Evolutionary conservation across 2,113 vertebrate species (phyloP).

Genomic region (Crotalus viridis): DNA sequence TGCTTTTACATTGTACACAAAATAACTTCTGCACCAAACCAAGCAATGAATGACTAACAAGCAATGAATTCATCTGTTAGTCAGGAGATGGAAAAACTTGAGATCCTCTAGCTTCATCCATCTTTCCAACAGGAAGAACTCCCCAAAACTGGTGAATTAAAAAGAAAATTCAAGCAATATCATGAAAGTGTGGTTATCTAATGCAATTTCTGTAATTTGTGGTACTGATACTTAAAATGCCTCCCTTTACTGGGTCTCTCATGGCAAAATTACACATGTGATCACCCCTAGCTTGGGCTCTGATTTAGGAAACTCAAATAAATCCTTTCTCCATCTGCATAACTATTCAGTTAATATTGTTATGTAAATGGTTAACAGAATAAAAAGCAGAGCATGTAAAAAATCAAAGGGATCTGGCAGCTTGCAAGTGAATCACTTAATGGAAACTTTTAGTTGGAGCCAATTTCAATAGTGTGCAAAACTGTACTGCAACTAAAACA

Average conservation of each 20-base stretch:
- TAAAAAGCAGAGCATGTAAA: not conserved
- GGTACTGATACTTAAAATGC: not conserved
- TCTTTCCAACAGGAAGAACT: not conserved
- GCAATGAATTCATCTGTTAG: not conserved
- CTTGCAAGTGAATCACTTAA: not conserved
- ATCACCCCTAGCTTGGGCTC: not conserved
- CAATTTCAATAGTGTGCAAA: slow-evolving; percentile 35
- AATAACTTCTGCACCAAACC: too few species aligned
- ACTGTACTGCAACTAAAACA: slow-evolving; percentile 19
- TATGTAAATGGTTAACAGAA: not conserved
- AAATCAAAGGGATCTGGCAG: not conserved
- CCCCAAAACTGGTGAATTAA: not conserved
- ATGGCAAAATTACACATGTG: not conserved
- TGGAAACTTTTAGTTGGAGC: not conserved
- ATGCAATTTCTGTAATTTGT: not conserved
- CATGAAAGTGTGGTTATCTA: not conserved
- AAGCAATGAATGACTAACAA: not conserved
- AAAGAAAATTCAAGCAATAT: not conserved
- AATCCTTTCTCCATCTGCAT: not conserved
- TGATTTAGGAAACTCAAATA: not conserved
- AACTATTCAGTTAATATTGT: not conserved
- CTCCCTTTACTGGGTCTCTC: not conserved
- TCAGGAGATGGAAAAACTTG: not conserved
- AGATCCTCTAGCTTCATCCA: not conserved
- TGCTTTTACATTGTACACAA: too few species aligned